Base-by-base conservation (phyloP, 2,888 invertebrate genomes). In the Ptychoptera contaminata region DNA sequence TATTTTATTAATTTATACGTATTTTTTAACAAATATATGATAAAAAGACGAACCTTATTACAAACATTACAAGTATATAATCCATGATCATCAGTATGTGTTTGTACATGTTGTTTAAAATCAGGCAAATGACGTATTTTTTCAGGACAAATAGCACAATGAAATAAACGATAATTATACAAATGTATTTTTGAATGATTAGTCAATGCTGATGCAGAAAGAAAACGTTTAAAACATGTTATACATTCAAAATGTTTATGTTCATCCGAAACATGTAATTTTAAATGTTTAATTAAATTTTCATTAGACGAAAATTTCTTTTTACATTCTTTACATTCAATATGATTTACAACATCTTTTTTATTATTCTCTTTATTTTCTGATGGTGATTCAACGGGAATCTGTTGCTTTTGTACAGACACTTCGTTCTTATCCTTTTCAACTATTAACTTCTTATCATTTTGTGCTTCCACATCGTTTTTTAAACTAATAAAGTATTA, bases 111-210 rank as follows among this genome's bases (percentile, higher is more conserved):
- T 43, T 73, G 69, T 55, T 77, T 79, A 51, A 82, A 63, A 45
- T 70, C 67, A 2, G 72, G 57, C n/a, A 79, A 70, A 53, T 77
- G 74, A 49, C 76, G 74, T 56, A 81, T 84, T 11, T 71, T 68
- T 54, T 75, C 70, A 45, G 74, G 72, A 58, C 85, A 85, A 55
- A 82, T 77, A 0, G 81, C 78, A 57, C 85, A 85, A 53, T 75
- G 76, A 50, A 2, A 49, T 46, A 43, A 53, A 54, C n/a, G 37
- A 41, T 46, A 48, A 2, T 47, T 47, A 39, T 46, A 48, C 16
- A 51, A 45, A 72, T 83, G 83, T 5, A 74, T 76, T 62, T 81
- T 82, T 47, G 77, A 59, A 58, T 84, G 83, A 52, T 80, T 79
- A 2, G 77, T 71, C 16, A 83, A 62, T 3, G 82, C 82, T 1